These are phyloP conservation scores for Lytechinus variegatus DNA, from an alignment of 35 echinoderm and acorn worm genomes.

Conservation along the genomic window DNA sequence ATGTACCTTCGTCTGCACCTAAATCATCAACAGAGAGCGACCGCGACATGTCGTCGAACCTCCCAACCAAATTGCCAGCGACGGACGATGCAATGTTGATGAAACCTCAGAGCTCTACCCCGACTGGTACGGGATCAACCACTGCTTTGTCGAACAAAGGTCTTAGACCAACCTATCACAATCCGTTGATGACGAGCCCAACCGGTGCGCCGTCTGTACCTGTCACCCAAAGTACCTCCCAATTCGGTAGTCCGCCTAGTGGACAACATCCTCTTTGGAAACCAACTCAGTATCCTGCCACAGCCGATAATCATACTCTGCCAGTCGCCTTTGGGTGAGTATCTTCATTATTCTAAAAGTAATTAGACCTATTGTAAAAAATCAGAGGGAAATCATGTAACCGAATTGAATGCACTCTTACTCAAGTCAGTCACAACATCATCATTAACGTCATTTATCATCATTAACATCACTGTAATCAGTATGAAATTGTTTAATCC, in stretches of 20 bases:
- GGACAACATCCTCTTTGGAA: conserved; percentile 34
- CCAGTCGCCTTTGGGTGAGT: conserved; percentile 32
- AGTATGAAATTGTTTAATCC: too few species aligned
- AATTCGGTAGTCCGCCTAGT: background rate
- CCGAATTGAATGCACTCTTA: too few species aligned
- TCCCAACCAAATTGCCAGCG: background rate
- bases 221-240: background rate
- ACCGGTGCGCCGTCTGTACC: background rate
- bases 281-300: background rate
- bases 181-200: background rate
- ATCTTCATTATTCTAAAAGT: background rate
- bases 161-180: background rate
- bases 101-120: background rate
- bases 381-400: too few species aligned
- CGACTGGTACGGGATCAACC: background rate
- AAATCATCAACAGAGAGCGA: background rate
- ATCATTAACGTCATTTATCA: too few species aligned
- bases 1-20: background rate
- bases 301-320: background rate
- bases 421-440: too few species aligned
- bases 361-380: too few species aligned
- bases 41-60: background rate
- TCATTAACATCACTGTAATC: too few species aligned
- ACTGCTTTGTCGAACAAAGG: background rate
- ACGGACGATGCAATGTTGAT: background rate